These are phyloP conservation scores for Heliconius ismenius DNA, from an alignment of 2,888 invertebrate genomes.

Conservation along the genomic window DNA sequence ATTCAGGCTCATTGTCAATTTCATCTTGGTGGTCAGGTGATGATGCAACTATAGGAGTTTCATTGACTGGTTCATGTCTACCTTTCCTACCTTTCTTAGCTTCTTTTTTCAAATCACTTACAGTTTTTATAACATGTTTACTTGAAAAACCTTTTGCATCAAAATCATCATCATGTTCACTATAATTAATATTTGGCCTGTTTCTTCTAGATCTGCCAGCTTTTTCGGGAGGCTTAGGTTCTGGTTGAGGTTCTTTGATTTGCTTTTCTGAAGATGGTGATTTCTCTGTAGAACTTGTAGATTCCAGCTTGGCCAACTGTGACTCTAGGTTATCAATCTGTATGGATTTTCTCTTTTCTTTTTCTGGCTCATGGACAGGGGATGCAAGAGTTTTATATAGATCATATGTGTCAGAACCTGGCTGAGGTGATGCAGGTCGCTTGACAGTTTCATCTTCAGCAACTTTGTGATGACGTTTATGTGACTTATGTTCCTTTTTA, in stretches of 20 bases:
- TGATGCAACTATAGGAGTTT: constrained; percentile 47
- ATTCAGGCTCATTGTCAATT: constrained; percentile 58
- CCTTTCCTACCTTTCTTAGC: constrained; percentile 65
- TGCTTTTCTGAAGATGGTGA: constrained; percentile 64
- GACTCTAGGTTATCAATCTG: constrained; percentile 67
- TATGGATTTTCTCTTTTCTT: constrained; percentile 55
- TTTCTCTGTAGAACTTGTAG: constrained; percentile 55
- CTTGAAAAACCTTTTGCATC: constrained; percentile 69
- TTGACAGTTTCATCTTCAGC: constrained; percentile 66
- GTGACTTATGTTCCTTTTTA: constrained; percentile 80
- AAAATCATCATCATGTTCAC: constrained; percentile 81
- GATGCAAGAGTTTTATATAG: constrained; percentile 79
- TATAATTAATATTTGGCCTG: constrained; percentile 78
- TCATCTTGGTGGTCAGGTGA: constrained; percentile 55
- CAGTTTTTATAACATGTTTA: constrained; percentile 67
- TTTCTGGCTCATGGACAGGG: constrained; percentile 63
- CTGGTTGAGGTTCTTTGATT: constrained; percentile 66
- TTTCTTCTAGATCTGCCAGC: constrained; percentile 73
- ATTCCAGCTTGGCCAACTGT: constrained; percentile 67
- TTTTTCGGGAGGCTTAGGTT: constrained; percentile 73
- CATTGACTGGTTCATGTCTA: constrained; percentile 58
- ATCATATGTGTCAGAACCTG: constrained; percentile 77
- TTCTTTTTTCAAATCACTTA: constrained; percentile 73
- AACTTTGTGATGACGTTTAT: constrained; percentile 75
- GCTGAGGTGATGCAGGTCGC: constrained; percentile 76